These are phyloP conservation scores for Mya arenaria DNA, from an alignment of 1,140 invertebrate species.

Conservation along the genomic window DNA sequence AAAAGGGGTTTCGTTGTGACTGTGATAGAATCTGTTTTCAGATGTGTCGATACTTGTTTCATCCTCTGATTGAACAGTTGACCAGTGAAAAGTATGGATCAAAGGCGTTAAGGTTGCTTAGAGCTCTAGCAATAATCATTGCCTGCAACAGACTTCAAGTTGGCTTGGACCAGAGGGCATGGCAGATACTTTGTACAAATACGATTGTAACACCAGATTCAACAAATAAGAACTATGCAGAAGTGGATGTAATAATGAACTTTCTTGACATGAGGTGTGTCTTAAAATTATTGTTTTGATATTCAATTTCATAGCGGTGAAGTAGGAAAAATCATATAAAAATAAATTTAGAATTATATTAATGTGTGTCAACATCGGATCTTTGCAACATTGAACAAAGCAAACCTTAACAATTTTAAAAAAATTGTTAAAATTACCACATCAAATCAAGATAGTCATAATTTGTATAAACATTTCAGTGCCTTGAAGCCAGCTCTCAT, in stretches of 20 bases:
- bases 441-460: background rate
- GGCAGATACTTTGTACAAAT: background rate
- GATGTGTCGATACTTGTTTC: background rate
- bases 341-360: too few species aligned
- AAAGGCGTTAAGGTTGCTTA: background rate
- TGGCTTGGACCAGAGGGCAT: background rate
- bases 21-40: background rate
- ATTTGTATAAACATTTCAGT: background rate
- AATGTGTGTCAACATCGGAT: too few species aligned
- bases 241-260: background rate
- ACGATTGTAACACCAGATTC: background rate
- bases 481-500: background rate
- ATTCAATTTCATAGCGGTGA: background rate
- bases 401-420: too few species aligned
- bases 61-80: background rate
- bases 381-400: too few species aligned
- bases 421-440: too few species aligned
- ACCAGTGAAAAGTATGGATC: background rate
- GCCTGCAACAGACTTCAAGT: background rate
- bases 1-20: too few species aligned
- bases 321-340: background rate
- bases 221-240: background rate
- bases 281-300: background rate
- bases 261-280: background rate
- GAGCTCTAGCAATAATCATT: background rate